These are phyloP conservation scores for Capitella teleta DNA, from an alignment of 1,140 invertebrate genomes.

Conservation along the genomic window DNA sequence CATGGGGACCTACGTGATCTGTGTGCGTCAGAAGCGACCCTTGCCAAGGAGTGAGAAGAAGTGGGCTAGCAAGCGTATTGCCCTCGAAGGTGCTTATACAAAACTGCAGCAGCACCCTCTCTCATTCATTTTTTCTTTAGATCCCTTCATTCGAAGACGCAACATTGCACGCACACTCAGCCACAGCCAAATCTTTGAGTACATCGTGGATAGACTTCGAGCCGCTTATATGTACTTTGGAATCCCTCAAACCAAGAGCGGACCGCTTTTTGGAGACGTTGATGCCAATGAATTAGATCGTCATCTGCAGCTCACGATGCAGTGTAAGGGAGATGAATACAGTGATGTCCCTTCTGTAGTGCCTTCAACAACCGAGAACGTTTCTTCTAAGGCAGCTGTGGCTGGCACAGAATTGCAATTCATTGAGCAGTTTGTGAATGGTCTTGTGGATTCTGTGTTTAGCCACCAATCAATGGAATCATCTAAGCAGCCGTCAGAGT, in stretches of 20 bases:
- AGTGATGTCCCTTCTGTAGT: too few species aligned
- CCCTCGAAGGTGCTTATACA: slow-evolving; percentile 42
- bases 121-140: slow-evolving; percentile 21
- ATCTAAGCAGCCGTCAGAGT: too few species aligned
- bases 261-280: slow-evolving; percentile 21
- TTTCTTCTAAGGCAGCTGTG: too few species aligned
- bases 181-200: slow-evolving; percentile 41
- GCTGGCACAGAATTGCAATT: too few species aligned
- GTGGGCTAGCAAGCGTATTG: slow-evolving; percentile 38
- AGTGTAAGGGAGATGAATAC: too few species aligned
- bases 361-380: too few species aligned
- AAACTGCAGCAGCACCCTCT: background rate
- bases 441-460: too few species aligned
- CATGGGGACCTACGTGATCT: slow-evolving; percentile 35
- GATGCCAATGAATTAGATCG: too few species aligned
- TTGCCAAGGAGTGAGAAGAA: slow-evolving; percentile 35
- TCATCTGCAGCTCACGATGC: too few species aligned
- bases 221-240: slow-evolving; percentile 44
- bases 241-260: slow-evolving; percentile 29
- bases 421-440: too few species aligned
- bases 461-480: too few species aligned
- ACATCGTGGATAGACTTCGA: slow-evolving; percentile 40
- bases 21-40: slow-evolving; percentile 27
- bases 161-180: slow-evolving; percentile 43
- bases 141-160: slow-evolving; percentile 43